Conservation (phyloP, 2,888 invertebrate genomes). For the Vanessa cardui region DNA sequence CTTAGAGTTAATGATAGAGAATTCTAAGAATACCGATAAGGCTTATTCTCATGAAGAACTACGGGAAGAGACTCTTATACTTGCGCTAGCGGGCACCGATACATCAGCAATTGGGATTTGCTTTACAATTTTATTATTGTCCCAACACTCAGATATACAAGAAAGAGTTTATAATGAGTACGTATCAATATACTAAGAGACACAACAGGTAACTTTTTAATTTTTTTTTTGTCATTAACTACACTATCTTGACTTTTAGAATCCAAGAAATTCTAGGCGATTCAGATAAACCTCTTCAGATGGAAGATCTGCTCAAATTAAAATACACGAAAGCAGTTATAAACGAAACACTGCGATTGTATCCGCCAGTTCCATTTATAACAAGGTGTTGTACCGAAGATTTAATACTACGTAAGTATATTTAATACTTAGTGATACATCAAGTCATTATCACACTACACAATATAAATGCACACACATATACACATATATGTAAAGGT, state of each 20-base stretch:
- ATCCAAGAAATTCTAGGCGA: constrained; percentile 47
- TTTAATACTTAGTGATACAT: background rate
- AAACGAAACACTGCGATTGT: constrained; percentile 54
- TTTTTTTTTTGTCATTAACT: background rate
- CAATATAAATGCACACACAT: background rate
- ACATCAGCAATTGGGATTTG: constrained; percentile 54
- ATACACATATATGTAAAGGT: too few relatives aligned
- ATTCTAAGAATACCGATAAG: constrained; percentile 39
- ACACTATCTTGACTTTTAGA: constrained; percentile 34
- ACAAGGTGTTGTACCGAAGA: constrained; percentile 47
- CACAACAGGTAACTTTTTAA: too few relatives aligned
- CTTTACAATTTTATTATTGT: constrained; percentile 51
- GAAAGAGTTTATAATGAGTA: constrained; percentile 57
- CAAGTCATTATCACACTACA: background rate
- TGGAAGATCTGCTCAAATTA: constrained; percentile 48
- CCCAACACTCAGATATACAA: constrained; percentile 52
- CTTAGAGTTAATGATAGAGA: constrained; percentile 52
- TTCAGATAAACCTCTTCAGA: constrained; percentile 36
- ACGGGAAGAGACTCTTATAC: constrained; percentile 53
- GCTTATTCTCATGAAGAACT: constrained; percentile 50
- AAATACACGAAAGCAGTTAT: constrained; percentile 56
- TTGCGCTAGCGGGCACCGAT: constrained; percentile 58
- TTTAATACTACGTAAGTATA: constrained; percentile 43
- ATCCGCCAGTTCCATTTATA: constrained; percentile 51
- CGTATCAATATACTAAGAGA: constrained; percentile 35